These are phyloP conservation scores for Drosophila sproati DNA, from an alignment of 1,140 invertebrate genomes.

Conservation along the genomic window DNA sequence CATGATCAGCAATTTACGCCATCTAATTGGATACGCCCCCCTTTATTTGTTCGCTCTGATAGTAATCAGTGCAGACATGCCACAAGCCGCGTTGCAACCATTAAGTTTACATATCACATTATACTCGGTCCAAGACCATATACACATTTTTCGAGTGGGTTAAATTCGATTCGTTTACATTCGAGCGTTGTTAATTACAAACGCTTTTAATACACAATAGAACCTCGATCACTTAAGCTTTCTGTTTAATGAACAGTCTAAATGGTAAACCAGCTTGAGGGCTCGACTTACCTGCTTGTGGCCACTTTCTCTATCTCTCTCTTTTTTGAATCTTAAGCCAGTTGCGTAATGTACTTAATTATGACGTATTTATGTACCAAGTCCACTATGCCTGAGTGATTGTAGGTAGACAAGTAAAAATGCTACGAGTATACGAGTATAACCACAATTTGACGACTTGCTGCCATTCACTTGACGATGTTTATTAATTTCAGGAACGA, in stretches of 20 bases:
- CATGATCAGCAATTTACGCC: conserved; percentile 39
- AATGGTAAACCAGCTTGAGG: conserved; percentile 5
- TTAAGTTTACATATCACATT: conserved; percentile 35
- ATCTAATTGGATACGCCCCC: conserved; percentile 48
- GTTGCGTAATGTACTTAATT: conserved; percentile 61
- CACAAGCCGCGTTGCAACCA: conserved; percentile 20
- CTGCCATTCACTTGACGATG: conserved; percentile 63
- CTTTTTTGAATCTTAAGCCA: conserved; percentile 59
- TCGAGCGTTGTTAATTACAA: conserved; percentile 10
- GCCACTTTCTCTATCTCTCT: conserved; percentile 60
- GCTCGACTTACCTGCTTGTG: neutral
- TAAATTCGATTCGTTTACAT: conserved; percentile 3
- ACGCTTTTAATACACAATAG: conserved; percentile 11
- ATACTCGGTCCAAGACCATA: neutral
- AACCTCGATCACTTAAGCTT: conserved; percentile 4
- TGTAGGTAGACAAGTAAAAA: neutral
- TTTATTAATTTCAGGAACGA: conserved; percentile 43
- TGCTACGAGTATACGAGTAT: conserved; percentile 6
- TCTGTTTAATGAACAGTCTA: neutral
- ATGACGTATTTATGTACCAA: conserved; percentile 36
- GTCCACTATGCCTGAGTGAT: conserved; percentile 29
- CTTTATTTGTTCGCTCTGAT: conserved; percentile 19
- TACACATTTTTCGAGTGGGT: conserved; percentile 13
- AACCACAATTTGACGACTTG: conserved; percentile 58
- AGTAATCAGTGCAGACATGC: conserved; percentile 31